These are phyloP conservation scores for Polyploca ridens DNA, from an alignment of 2,888 invertebrate genomes.

Conservation along the genomic window DNA sequence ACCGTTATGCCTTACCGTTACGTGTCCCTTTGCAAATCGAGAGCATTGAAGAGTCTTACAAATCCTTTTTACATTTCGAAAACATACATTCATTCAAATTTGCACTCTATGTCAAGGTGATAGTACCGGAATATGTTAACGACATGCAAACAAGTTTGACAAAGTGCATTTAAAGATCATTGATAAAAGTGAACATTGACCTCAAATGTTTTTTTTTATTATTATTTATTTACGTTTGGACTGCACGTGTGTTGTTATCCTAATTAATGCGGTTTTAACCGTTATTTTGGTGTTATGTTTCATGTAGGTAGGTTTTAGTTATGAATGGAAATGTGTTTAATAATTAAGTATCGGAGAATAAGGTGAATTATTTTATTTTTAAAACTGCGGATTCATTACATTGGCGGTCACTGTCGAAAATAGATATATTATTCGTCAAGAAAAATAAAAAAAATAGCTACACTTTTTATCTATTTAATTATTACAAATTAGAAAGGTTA, in stretches of 20 bases:
- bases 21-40: conserved; percentile 73
- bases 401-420: too few species aligned
- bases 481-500: too few species aligned
- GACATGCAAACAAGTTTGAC: conserved; percentile 16
- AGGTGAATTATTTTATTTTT: too few species aligned
- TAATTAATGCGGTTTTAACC: not conserved
- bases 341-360: too few species aligned
- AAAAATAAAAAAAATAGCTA: too few species aligned
- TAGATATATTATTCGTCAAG: too few species aligned
- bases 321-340: not conserved
- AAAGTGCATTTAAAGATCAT: conserved; percentile 35
- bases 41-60: conserved; percentile 33
- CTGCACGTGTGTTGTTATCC: not conserved
- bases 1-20: conserved; percentile 75
- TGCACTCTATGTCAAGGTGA: conserved; percentile 18
- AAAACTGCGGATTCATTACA: too few species aligned
- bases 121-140: not conserved
- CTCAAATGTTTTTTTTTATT: conserved; percentile 20
- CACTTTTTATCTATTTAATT: too few species aligned
- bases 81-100: conserved; percentile 6
- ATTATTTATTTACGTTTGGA: conserved; percentile 9
- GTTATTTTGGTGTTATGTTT: not conserved
- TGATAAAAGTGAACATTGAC: conserved; percentile 35
- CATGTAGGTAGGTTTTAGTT: not conserved
- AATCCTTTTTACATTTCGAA: conserved; percentile 2